phyloP scores from a whole-genome alignment of 2,888 invertebrate genomes.

The Empis livida region DNA sequence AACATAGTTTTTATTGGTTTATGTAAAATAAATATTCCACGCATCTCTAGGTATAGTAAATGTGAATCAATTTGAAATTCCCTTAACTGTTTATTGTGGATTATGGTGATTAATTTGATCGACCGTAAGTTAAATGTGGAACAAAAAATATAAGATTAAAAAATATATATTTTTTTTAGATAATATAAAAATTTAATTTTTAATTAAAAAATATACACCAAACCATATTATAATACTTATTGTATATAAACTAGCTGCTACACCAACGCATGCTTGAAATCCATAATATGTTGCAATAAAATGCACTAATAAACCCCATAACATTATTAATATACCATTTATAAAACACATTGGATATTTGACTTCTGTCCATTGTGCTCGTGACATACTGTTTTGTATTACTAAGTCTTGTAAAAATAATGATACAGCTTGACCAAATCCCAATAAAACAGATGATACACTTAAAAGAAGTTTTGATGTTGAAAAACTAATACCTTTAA shows the following conservation, averaged over 20 bases:
- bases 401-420: slow-evolving; percentile 32
- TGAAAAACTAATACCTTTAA: slow-evolving; percentile 34
- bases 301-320: slow-evolving; percentile 31
- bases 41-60: too few species aligned
- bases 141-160: too few species aligned
- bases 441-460: slow-evolving; percentile 31
- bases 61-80: too few species aligned
- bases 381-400: slow-evolving; percentile 31
- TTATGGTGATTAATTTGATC: too few species aligned
- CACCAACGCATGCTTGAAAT: slow-evolving; percentile 29
- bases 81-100: too few species aligned
- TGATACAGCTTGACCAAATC: slow-evolving; percentile 34
- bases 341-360: slow-evolving; percentile 30
- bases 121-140: too few species aligned
- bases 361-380: slow-evolving; percentile 31
- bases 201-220: slow-evolving; percentile 1
- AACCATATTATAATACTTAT: slow-evolving; percentile 27
- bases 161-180: too few species aligned
- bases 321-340: slow-evolving; percentile 29
- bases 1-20: too few species aligned
- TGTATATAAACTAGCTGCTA: slow-evolving; percentile 27
- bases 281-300: slow-evolving; percentile 28
- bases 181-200: neutral
- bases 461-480: slow-evolving; percentile 32
- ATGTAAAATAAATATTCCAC: too few species aligned